phyloP scores from a whole-genome alignment of 2,113 vertebrate genomes.

The Progne subis region DNA sequence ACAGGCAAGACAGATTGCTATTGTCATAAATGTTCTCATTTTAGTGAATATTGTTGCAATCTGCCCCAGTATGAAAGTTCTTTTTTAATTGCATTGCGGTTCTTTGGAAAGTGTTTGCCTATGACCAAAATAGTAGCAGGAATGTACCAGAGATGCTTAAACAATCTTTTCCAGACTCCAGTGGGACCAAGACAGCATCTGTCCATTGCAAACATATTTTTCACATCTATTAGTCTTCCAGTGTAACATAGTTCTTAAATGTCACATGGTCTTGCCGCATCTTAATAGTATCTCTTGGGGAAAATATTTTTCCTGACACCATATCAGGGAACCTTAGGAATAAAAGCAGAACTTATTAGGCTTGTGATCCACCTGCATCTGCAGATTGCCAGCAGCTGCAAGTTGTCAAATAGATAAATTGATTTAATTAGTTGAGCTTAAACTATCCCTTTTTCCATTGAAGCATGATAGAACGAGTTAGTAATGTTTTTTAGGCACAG shows the following conservation, averaged over 20 bases:
- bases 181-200: slow-evolving; percentile 46
- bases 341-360: slow-evolving; percentile 41
- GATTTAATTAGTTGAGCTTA: slow-evolving; percentile 74
- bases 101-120: slow-evolving; percentile 55
- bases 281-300: slow-evolving; percentile 73
- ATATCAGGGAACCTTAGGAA: slow-evolving; percentile 59
- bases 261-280: slow-evolving; percentile 52
- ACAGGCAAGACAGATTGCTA: slow-evolving; percentile 18
- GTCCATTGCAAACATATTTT: slow-evolving; percentile 64
- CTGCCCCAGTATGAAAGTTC: slow-evolving; percentile 39
- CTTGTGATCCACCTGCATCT: slow-evolving; percentile 51
- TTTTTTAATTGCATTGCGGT: slow-evolving; percentile 65
- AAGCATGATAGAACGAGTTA: background rate
- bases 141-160: slow-evolving; percentile 62
- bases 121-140: slow-evolving; percentile 68
- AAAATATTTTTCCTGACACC: slow-evolving; percentile 54
- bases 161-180: slow-evolving; percentile 49
- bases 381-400: slow-evolving; percentile 45
- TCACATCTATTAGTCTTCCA: slow-evolving; percentile 53
- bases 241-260: slow-evolving; percentile 58
- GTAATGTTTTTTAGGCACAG: background rate
- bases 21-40: slow-evolving; percentile 58
- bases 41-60: slow-evolving; percentile 19
- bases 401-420: slow-evolving; percentile 71
- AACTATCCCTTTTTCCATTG: slow-evolving; percentile 41